A percentile compares a stretch with the other conserved stretches of the same genome.
Conservation (phyloP, 1,140 invertebrate species). For the Drosophila pandora region DNA sequence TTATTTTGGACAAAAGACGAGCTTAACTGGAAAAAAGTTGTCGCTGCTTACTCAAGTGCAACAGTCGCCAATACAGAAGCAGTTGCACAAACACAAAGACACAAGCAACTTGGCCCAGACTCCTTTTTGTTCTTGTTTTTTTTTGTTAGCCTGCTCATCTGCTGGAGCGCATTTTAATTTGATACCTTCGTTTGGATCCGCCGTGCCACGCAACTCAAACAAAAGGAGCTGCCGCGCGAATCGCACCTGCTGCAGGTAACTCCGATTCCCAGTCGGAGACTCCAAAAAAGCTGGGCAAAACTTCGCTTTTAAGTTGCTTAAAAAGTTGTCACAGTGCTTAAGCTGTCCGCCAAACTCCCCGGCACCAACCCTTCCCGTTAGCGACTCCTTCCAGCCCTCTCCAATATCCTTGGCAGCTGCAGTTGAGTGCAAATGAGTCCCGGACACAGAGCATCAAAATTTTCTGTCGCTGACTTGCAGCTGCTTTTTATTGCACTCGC, state of each 20-base stretch:
- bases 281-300: constrained; percentile 39
- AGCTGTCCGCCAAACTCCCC: constrained; percentile 41
- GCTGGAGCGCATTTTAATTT: constrained; percentile 73
- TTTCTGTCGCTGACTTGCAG: constrained; percentile 68
- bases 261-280: constrained; percentile 31
- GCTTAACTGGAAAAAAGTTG: constrained; percentile 58
- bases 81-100: constrained; percentile 3
- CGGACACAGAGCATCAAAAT: constrained; percentile 53
- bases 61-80: constrained; percentile 54
- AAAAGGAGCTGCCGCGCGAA: constrained; percentile 47
- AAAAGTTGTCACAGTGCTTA: constrained; percentile 80
- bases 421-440: constrained; percentile 79
- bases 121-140: neutral
- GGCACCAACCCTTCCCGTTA: neutral
- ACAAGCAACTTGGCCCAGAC: neutral
- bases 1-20: constrained; percentile 55
- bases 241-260: constrained; percentile 62
- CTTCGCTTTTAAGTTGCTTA: constrained; percentile 76
- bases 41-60: constrained; percentile 58
- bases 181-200: constrained; percentile 73
- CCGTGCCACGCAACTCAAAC: constrained; percentile 63
- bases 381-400: neutral
- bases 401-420: constrained; percentile 49
- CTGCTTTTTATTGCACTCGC: constrained; percentile 70
- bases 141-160: constrained; percentile 43